phyloP scores from a whole-genome alignment of 2,888 invertebrate species.

The Drosophila subquinaria region DNA sequence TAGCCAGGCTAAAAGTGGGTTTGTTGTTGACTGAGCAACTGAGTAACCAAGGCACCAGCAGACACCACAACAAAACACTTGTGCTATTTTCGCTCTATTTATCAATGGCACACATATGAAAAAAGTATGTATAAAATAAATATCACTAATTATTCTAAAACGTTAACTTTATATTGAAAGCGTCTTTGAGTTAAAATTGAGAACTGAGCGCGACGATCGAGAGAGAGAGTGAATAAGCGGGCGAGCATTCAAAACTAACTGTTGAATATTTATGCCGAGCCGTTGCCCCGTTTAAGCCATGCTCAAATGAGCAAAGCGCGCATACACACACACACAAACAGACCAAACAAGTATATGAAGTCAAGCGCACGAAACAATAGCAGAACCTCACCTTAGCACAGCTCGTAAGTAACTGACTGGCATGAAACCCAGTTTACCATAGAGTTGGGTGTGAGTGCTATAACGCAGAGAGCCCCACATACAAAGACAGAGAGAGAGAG shows the following conservation, averaged over 20 bases:
- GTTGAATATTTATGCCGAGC: slow-evolving; percentile 65
- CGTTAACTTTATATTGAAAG: slow-evolving; percentile 26
- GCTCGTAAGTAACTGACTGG: slow-evolving; percentile 73
- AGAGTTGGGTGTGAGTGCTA: slow-evolving; percentile 50
- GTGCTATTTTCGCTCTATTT: slow-evolving; percentile 47
- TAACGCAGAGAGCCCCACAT: slow-evolving; percentile 1
- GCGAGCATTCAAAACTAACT: slow-evolving; percentile 53
- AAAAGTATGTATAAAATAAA: not conserved
- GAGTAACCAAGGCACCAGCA: slow-evolving; percentile 75
- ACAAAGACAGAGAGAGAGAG: slow-evolving; percentile 6
- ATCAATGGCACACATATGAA: slow-evolving; percentile 37
- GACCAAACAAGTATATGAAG: slow-evolving; percentile 22
- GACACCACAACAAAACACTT: slow-evolving; percentile 57
- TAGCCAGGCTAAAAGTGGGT: slow-evolving; percentile 51
- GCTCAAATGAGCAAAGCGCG: slow-evolving; percentile 62
- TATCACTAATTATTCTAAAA: not conserved
- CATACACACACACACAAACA: slow-evolving; percentile 35
- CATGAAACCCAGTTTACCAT: slow-evolving; percentile 47
- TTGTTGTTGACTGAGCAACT: slow-evolving; percentile 39
- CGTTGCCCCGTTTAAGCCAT: slow-evolving; percentile 71
- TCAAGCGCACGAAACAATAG: slow-evolving; percentile 31
- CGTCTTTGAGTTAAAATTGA: slow-evolving; percentile 29
- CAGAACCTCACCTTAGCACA: slow-evolving; percentile 74
- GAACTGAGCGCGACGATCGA: slow-evolving; percentile 32
- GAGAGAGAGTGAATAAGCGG: slow-evolving; percentile 23